These are phyloP conservation scores for Oncorhynchus nerka DNA, from an alignment of 2,113 vertebrate genomes.

Conservation along the genomic window DNA sequence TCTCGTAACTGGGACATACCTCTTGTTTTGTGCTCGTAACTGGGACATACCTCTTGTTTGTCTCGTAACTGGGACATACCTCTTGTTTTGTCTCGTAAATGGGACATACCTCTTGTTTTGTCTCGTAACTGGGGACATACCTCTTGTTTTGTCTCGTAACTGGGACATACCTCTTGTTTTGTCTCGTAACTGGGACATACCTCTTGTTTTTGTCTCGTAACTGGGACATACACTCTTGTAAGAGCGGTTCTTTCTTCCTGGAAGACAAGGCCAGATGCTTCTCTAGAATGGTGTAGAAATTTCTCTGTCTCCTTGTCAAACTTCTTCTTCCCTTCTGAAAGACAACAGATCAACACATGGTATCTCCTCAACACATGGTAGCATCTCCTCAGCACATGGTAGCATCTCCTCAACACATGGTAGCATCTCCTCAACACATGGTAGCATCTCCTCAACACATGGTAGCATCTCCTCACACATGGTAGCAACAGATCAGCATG, in stretches of 20 bases:
- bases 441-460: neutral
- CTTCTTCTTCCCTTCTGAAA: constrained; percentile 91
- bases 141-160: constrained; percentile 70
- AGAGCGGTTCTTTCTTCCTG: constrained; percentile 92
- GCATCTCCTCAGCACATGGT: no score
- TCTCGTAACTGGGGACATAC: constrained; percentile 65
- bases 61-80: constrained; percentile 68
- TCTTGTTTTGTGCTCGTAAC: constrained; percentile 73
- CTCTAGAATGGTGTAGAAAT: constrained; percentile 92
- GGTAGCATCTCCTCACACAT: neutral
- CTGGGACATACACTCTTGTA: no score
- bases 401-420: neutral
- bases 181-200: constrained; percentile 64
- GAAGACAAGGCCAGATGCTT: constrained; percentile 92
- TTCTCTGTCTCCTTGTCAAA: constrained; percentile 96
- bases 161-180: constrained; percentile 81
- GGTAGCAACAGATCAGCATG: no score
- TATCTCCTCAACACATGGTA: neutral
- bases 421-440: no score
- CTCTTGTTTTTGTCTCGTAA: no score
- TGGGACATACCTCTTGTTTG: constrained; percentile 81
- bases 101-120: constrained; percentile 81
- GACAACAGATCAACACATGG: no score
- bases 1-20: constrained; percentile 66
- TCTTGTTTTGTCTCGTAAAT: constrained; percentile 68